These are phyloP conservation scores for Myiothlypis chrysogaster DNA, from an alignment of 2,797 vertebrate species.

Conservation along the genomic window DNA sequence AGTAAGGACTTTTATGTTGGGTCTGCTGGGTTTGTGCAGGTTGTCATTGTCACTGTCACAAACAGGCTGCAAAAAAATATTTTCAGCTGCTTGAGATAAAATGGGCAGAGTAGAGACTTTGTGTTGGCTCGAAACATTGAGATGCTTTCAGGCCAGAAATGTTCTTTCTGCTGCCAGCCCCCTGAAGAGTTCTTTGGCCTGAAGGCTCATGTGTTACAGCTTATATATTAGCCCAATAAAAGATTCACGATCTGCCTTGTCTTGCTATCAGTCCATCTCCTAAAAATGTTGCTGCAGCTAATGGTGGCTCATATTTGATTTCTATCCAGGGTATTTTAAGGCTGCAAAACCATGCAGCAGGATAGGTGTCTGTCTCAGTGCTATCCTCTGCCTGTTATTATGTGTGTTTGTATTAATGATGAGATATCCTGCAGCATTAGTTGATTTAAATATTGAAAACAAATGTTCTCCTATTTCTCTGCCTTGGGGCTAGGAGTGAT, in stretches of 20 bases:
- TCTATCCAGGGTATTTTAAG: background rate
- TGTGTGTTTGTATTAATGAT: background rate
- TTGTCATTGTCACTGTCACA: background rate
- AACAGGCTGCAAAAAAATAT: constrained; percentile 13
- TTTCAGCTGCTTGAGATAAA: constrained; percentile 25
- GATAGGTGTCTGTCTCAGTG: background rate
- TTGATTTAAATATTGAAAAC: constrained; percentile 37
- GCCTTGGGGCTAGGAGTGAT: background rate
- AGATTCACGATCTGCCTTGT: background rate
- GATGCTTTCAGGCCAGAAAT: background rate
- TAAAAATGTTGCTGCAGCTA: background rate
- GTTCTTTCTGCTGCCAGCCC: background rate
- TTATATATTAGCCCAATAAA: background rate
- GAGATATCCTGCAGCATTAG: background rate
- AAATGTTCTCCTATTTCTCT: constrained; percentile 25
- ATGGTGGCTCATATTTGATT: background rate
- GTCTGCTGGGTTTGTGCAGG: background rate
- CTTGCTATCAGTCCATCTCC: background rate
- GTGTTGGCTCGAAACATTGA: background rate
- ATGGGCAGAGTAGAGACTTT: background rate
- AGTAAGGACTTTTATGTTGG: background rate
- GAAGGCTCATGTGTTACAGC: background rate
- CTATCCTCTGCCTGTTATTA: background rate
- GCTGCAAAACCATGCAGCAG: background rate
- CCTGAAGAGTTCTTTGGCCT: background rate